Percentiles rank a stretch among this genome's conserved stretches.
Evolutionary conservation across 2,888 invertebrate species (phyloP).

Genomic region (Sphaerophoria rueppellii): DNA sequence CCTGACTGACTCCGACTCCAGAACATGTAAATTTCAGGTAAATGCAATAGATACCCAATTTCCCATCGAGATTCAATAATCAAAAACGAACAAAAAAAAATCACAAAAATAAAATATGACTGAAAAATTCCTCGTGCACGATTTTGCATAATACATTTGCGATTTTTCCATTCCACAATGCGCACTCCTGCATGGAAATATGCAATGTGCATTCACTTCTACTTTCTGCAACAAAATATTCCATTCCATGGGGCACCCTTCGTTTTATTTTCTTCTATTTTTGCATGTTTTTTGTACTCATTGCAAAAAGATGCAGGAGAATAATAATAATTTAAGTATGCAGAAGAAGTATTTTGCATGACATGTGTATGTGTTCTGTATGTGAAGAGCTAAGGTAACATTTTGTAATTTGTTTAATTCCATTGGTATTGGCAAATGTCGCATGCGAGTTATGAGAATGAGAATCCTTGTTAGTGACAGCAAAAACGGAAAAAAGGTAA

Average conservation of each 20-base stretch:
- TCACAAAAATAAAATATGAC: slow-evolving; percentile 45
- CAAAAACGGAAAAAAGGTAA: neutral
- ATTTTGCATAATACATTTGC: slow-evolving; percentile 47
- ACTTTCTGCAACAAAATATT: slow-evolving; percentile 23
- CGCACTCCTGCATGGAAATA: slow-evolving; percentile 22
- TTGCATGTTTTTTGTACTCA: neutral
- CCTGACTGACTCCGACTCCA: no score
- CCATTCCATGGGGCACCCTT: slow-evolving; percentile 31
- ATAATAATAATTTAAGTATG: slow-evolving; percentile 55
- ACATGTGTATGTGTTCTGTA: slow-evolving; percentile 51
- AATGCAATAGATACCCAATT: neutral
- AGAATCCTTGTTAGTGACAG: slow-evolving; percentile 54
- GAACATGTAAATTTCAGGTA: no score
- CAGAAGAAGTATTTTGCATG: slow-evolving; percentile 60
- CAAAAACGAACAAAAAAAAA: slow-evolving; percentile 4
- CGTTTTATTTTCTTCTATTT: neutral
- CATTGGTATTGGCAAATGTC: slow-evolving; percentile 48
- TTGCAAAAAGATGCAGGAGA: slow-evolving; percentile 6
- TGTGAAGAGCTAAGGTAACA: neutral
- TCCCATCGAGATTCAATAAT: neutral
- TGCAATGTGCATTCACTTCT: slow-evolving; percentile 11
- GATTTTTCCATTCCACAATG: slow-evolving; percentile 55
- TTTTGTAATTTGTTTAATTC: slow-evolving; percentile 65
- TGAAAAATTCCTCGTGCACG: slow-evolving; percentile 51
- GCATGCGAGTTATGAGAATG: slow-evolving; percentile 54